Evolutionary conservation across 2,113 vertebrate species (phyloP).

Genomic region (Cheilinus undulatus): DNA sequence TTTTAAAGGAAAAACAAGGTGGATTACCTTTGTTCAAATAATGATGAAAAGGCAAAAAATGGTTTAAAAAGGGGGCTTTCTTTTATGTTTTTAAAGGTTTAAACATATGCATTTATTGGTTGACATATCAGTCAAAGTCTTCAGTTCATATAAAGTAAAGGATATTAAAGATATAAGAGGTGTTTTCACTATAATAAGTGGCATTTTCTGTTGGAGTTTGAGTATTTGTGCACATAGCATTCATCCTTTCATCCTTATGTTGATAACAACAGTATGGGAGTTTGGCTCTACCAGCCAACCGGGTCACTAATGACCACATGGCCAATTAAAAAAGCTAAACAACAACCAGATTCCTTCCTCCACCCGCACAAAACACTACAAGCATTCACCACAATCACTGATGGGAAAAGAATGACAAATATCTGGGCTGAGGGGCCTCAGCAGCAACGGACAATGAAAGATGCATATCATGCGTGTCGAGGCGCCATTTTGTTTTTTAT

Average conservation of each 20-base stretch:
- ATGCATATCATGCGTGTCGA: not conserved
- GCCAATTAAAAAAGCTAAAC: constrained; percentile 48
- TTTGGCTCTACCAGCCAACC: constrained; percentile 23
- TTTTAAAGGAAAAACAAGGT: no score
- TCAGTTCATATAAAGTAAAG: no score
- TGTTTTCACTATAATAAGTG: no score
- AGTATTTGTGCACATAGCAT: constrained; percentile 10
- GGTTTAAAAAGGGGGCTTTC: no score
- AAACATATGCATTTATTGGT: no score
- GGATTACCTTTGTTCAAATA: no score
- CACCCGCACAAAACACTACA: constrained; percentile 14
- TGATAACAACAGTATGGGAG: constrained; percentile 7
- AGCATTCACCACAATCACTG: constrained; percentile 34
- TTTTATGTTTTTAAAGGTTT: no score
- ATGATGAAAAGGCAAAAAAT: no score
- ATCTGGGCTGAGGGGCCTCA: constrained; percentile 10
- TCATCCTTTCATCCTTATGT: constrained; percentile 4
- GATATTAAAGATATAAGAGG: no score
- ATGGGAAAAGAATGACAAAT: constrained; percentile 12
- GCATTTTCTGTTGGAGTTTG: not conserved
- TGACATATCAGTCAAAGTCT: no score
- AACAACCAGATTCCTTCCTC: constrained; percentile 12
- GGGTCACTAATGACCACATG: constrained; percentile 63
- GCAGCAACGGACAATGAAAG: not conserved
- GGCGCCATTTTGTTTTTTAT: no score